Conservation (phyloP, 2,888 invertebrate genomes). For the Callosobruchus maculatus region DNA sequence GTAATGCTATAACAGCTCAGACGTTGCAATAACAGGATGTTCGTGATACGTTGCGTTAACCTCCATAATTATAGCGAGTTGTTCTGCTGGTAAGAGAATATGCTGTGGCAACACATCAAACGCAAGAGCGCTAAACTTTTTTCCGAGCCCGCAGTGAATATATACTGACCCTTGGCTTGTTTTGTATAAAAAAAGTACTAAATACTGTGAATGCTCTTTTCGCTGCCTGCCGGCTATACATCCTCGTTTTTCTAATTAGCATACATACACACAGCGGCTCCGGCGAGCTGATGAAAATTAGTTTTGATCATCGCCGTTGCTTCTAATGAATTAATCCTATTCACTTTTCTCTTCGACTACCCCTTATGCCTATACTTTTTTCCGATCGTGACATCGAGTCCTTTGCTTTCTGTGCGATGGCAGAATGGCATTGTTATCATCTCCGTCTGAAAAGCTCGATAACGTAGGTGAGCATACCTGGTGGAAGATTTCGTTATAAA, state of each 20-base stretch:
- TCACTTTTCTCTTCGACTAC: conserved; percentile 4
- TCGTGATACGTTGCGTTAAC: too few relatives aligned
- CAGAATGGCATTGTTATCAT: not conserved
- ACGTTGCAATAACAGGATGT: too few relatives aligned
- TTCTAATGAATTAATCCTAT: conserved; percentile 25
- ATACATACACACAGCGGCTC: conserved; percentile 38
- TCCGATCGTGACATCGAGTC: not conserved
- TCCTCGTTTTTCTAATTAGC: conserved; percentile 48
- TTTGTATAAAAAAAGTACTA: conserved; percentile 46
- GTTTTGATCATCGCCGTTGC: conserved; percentile 39
- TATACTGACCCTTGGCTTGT: conserved; percentile 49
- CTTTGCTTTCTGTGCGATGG: not conserved
- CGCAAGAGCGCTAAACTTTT: conserved; percentile 45
- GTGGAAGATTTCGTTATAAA: too few relatives aligned
- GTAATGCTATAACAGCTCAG: too few relatives aligned
- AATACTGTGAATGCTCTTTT: conserved; percentile 46
- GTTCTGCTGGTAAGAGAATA: too few relatives aligned
- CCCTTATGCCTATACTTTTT: not conserved
- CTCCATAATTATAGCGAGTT: too few relatives aligned
- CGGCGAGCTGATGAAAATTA: conserved; percentile 39
- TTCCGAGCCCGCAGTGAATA: conserved; percentile 38
- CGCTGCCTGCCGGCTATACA: conserved; percentile 41
- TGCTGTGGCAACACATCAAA: conserved; percentile 42
- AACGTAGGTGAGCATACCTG: too few relatives aligned
- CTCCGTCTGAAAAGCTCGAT: not conserved